Percentiles rank a stretch among this genome's conserved stretches.
Conservation (phyloP, 2,888 invertebrate genomes). For the Trissolcus japonicus region DNA sequence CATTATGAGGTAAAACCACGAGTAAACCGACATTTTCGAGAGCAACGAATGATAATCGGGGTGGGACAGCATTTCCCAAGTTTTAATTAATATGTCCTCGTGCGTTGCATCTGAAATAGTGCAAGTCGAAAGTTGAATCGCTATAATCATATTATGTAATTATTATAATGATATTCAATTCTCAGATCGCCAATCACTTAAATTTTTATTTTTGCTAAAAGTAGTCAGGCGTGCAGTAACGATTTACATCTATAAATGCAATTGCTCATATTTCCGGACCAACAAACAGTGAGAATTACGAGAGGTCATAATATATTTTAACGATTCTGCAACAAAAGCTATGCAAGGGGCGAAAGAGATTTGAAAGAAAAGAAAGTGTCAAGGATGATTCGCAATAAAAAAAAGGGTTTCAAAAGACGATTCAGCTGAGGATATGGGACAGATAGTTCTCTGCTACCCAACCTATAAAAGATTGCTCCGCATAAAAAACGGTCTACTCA, state of each 20-base stretch:
- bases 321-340: constrained; percentile 39
- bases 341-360: constrained; percentile 11
- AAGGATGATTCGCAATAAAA: constrained; percentile 9
- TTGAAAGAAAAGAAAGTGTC: constrained; percentile 13
- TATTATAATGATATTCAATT: background rate
- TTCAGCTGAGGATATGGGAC: background rate
- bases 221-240: background rate
- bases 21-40: constrained; percentile 15
- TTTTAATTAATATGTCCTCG: constrained; percentile 21
- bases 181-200: background rate
- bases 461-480: no score
- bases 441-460: background rate
- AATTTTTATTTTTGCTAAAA: background rate
- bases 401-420: constrained; percentile 15
- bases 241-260: constrained; percentile 8
- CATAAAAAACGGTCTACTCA: no score
- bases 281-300: constrained; percentile 48
- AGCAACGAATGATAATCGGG: constrained; percentile 15
- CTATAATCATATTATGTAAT: background rate
- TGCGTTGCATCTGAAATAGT: constrained; percentile 10
- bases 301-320: constrained; percentile 53
- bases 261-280: constrained; percentile 25
- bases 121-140: background rate
- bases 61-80: constrained; percentile 22
- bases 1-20: constrained; percentile 28